Conservation (phyloP, 2,888 invertebrate genomes). For the Ganaspis brasiliensis region DNA sequence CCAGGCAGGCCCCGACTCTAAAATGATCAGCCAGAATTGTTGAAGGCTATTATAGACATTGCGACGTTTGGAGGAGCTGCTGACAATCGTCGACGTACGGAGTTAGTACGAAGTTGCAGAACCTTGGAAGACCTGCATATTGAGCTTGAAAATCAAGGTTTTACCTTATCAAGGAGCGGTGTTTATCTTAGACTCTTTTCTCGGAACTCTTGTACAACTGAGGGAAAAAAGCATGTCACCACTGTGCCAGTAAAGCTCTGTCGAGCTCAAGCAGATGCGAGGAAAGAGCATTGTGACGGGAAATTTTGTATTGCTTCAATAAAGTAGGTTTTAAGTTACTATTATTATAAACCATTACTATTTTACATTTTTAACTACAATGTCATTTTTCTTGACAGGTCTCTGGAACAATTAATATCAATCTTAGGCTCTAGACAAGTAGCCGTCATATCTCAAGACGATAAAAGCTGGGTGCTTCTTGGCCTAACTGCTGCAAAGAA, state of each 20-base stretch:
- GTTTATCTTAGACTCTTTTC: slow-evolving; percentile 65
- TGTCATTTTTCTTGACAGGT: slow-evolving; percentile 45
- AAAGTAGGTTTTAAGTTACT: slow-evolving; percentile 9
- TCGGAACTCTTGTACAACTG: slow-evolving; percentile 56
- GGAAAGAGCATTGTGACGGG: slow-evolving; percentile 66
- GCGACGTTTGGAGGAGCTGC: slow-evolving; percentile 29
- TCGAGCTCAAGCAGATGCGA: slow-evolving; percentile 52
- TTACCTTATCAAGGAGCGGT: slow-evolving; percentile 60
- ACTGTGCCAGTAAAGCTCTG: slow-evolving; percentile 65
- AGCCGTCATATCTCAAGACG: slow-evolving; percentile 64
- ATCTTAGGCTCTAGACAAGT: slow-evolving; percentile 25
- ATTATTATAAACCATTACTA: no score
- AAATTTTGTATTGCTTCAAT: slow-evolving; percentile 56
- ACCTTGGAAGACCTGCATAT: slow-evolving; percentile 37
- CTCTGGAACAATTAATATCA: background rate
- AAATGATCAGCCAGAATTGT: slow-evolving; percentile 31
- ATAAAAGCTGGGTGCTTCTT: slow-evolving; percentile 68
- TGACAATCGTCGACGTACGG: slow-evolving; percentile 45
- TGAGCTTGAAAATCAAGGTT: slow-evolving; percentile 48
- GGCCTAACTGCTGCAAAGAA: slow-evolving; percentile 70
- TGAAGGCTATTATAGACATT: background rate
- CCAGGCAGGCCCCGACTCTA: slow-evolving; percentile 18
- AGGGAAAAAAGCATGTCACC: slow-evolving; percentile 67
- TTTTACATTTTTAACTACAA: no score
- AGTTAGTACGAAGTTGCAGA: slow-evolving; percentile 47